Conservation (phyloP, 1,140 invertebrate species). For the Apis laboriosa region DNA sequence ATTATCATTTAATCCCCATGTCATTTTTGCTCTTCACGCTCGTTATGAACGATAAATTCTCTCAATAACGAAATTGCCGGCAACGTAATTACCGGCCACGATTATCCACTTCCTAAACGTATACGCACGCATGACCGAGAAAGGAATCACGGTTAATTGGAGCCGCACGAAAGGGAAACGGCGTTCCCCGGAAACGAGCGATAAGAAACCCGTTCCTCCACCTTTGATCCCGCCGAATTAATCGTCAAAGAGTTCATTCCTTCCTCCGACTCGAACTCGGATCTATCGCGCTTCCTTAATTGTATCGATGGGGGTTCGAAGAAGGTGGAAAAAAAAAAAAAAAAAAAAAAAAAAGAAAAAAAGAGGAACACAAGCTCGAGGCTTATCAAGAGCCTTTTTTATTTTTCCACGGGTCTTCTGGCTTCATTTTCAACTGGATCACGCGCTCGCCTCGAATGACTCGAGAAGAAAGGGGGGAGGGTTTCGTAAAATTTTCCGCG, state of each 20-base stretch:
- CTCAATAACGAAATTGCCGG: no score
- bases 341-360: neutral
- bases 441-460: slow-evolving; percentile 29
- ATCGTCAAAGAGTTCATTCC: slow-evolving; percentile 55
- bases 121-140: neutral
- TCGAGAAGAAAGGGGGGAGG: slow-evolving; percentile 1
- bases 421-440: slow-evolving; percentile 55
- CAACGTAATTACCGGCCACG: neutral
- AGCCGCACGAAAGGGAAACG: neutral
- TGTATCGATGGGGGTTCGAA: slow-evolving; percentile 11
- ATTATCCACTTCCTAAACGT: neutral
- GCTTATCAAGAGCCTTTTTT: slow-evolving; percentile 29
- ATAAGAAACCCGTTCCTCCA: neutral
- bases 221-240: slow-evolving; percentile 33
- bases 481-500: slow-evolving; percentile 40
- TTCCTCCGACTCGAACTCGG: neutral
- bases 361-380: slow-evolving; percentile 19
- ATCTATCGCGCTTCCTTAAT: slow-evolving; percentile 51
- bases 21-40: no score
- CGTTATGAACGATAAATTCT: no score
- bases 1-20: no score
- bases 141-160: slow-evolving; percentile 14
- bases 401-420: slow-evolving; percentile 39
- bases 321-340: no score
- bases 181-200: neutral